phyloP scores from a whole-genome alignment of 2,888 invertebrate species.

The Phlogophora meticulosa region DNA sequence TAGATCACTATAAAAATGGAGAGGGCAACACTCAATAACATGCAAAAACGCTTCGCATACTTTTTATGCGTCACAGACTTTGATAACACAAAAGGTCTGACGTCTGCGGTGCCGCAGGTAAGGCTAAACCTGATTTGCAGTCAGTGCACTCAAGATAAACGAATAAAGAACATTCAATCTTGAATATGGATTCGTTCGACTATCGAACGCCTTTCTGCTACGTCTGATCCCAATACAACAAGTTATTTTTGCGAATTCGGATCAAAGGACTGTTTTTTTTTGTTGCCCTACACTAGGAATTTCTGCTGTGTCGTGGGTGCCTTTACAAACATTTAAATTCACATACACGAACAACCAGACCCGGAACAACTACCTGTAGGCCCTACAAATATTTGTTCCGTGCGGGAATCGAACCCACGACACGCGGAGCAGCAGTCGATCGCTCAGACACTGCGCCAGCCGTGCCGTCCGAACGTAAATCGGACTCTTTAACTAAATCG shows the following conservation, averaged over 20 bases:
- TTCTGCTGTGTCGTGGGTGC: too few relatives aligned
- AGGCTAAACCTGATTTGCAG: slow-evolving; percentile 37
- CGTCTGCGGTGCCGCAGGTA: slow-evolving; percentile 17
- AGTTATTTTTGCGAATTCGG: background rate
- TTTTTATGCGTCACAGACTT: slow-evolving; percentile 1
- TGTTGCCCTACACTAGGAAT: too few relatives aligned
- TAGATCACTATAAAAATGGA: background rate
- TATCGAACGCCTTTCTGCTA: background rate
- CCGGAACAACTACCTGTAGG: too few relatives aligned
- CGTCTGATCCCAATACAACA: background rate
- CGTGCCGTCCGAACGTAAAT: too few relatives aligned
- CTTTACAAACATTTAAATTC: too few relatives aligned
- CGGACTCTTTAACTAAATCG: too few relatives aligned
- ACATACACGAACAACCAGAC: too few relatives aligned
- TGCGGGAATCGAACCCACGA: too few relatives aligned
- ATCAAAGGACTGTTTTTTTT: too few relatives aligned
- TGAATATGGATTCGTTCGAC: background rate
- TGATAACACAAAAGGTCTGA: slow-evolving; percentile 30
- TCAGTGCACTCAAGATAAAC: slow-evolving; percentile 37
- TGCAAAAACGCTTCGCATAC: slow-evolving; percentile 1
- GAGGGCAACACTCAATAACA: background rate
- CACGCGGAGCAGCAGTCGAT: too few relatives aligned
- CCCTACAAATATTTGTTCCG: too few relatives aligned
- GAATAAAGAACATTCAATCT: slow-evolving; percentile 19
- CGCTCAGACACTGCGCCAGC: too few relatives aligned